A percentile compares a stretch with the other conserved stretches of the same genome.
These are phyloP conservation scores for Pentalonia nigronervosa DNA, from an alignment of 1,140 invertebrate genomes.

Conservation along the genomic window DNA sequence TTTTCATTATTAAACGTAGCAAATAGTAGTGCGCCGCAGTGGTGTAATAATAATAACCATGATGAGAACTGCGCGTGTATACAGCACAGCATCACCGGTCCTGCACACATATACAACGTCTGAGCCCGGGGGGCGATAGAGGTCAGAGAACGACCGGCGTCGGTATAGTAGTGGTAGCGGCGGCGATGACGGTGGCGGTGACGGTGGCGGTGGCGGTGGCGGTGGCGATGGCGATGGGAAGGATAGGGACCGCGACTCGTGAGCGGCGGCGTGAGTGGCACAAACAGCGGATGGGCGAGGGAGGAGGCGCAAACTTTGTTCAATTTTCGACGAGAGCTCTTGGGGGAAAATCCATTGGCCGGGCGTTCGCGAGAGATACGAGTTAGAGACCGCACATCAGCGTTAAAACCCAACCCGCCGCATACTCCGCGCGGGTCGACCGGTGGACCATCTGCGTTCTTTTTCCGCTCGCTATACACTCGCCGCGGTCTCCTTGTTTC, in stretches of 20 bases:
- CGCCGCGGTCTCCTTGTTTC: neutral
- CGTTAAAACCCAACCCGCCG: conserved; percentile 13
- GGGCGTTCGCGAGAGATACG: neutral
- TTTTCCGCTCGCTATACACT: neutral
- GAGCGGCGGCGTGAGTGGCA: neutral
- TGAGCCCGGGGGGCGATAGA: neutral
- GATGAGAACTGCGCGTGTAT: neutral
- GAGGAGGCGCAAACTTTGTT: neutral
- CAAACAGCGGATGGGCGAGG: neutral
- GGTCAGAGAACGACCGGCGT: neutral
- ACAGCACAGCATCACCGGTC: neutral
- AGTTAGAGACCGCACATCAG: conserved; percentile 20
- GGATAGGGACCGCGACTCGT: neutral
- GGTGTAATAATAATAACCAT: conserved; percentile 15
- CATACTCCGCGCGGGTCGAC: neutral
- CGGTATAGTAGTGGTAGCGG: too few species aligned
- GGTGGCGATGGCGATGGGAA: too few species aligned
- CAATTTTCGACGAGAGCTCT: conserved; percentile 11
- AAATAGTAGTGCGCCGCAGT: neutral
- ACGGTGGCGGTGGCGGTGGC: too few species aligned
- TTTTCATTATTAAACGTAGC: conserved; percentile 45
- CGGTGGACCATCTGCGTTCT: neutral
- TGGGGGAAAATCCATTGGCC: conserved; percentile 4
- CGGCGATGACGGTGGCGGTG: too few species aligned
- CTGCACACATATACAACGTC: neutral